A percentile compares a stretch with the other conserved stretches of the same genome.
phyloP scores from a whole-genome alignment of 1,140 invertebrate species.

The Tetranychus cinnabarinus region DNA sequence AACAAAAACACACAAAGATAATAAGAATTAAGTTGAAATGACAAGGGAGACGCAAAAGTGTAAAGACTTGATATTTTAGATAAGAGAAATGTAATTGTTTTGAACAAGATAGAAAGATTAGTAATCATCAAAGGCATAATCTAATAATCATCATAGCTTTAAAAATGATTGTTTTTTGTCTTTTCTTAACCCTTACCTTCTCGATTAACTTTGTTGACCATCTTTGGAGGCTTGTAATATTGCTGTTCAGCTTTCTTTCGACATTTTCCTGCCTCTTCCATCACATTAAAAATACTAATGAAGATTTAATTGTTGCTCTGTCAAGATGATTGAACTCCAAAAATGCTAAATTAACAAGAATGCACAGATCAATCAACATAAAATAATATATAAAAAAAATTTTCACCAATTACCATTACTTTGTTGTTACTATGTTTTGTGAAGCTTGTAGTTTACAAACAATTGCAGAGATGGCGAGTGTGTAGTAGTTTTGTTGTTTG shows the following conservation, averaged over 20 bases:
- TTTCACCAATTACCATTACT: too few species aligned
- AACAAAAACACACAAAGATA: too few species aligned
- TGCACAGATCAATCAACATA: too few species aligned
- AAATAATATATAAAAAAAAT: too few species aligned
- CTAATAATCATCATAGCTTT: neutral
- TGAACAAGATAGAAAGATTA: neutral
- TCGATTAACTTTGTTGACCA: neutral
- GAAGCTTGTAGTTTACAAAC: too few species aligned
- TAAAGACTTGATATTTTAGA: neutral
- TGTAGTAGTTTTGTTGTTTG: too few species aligned
- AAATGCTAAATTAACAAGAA: too few species aligned
- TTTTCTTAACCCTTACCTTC: neutral
- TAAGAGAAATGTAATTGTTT: neutral
- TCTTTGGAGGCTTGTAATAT: neutral
- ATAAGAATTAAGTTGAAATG: too few species aligned
- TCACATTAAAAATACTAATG: neutral
- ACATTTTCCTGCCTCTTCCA: neutral
- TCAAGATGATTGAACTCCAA: too few species aligned
- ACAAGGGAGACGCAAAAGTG: neutral
- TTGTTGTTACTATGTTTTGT: too few species aligned
- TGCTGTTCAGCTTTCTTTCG: neutral
- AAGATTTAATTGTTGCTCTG: too few species aligned
- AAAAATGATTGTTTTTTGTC: neutral
- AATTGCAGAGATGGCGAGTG: too few species aligned
- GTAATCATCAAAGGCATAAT: neutral